Evolutionary conservation across 2,888 invertebrate genomes (phyloP).

Genomic region (Dicranocentrus wangi): DNA sequence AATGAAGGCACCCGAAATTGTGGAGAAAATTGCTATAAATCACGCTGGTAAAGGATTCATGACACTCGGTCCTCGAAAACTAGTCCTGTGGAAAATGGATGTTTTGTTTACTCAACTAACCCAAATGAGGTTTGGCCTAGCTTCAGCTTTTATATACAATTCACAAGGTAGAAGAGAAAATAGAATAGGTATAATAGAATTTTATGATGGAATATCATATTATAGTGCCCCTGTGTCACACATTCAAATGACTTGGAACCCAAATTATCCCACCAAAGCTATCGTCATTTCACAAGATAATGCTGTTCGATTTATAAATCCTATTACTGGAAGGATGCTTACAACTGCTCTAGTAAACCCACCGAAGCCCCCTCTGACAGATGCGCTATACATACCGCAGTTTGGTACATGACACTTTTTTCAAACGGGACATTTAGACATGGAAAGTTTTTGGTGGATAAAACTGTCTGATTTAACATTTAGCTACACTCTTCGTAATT

Average conservation of each 20-base stretch:
- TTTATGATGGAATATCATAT: not conserved
- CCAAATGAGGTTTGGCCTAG: constrained; percentile 43
- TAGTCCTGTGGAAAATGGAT: constrained; percentile 71
- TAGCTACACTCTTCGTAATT: constrained; percentile 53
- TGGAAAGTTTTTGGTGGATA: not conserved
- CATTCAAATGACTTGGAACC: constrained; percentile 68
- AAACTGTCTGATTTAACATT: not conserved
- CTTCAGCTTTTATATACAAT: no score
- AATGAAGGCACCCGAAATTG: constrained; percentile 68
- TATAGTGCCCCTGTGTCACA: constrained; percentile 37
- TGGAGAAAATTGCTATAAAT: constrained; percentile 68
- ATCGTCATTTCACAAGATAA: constrained; percentile 66
- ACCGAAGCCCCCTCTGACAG: constrained; percentile 47
- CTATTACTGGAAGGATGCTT: constrained; percentile 64
- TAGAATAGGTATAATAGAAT: not conserved
- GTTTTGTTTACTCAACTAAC: constrained; percentile 57
- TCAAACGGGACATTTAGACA: no score
- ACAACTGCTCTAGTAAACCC: constrained; percentile 65
- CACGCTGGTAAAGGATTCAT: constrained; percentile 68
- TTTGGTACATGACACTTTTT: constrained; percentile 43
- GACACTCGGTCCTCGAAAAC: constrained; percentile 70
- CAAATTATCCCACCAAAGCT: constrained; percentile 53
- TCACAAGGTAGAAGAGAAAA: not conserved
- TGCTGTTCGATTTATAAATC: constrained; percentile 69
- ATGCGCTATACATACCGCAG: constrained; percentile 60